Conservation (phyloP, 2,888 invertebrate genomes). For the Pogonocherus hispidulus region DNA sequence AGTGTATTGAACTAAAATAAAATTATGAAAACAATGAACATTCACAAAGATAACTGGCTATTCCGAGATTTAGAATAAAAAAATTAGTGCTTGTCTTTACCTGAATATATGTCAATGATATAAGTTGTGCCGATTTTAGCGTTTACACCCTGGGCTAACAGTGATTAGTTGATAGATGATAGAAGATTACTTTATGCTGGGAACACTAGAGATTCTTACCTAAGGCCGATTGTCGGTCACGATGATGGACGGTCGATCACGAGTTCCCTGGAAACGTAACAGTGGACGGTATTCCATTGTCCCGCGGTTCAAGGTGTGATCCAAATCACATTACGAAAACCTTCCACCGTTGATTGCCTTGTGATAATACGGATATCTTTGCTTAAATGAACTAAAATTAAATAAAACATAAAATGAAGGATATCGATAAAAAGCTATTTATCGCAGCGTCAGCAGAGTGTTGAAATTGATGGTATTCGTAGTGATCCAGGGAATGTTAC, state of each 20-base stretch:
- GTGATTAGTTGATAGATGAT: constrained; percentile 53
- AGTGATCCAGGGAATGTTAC: too few species aligned
- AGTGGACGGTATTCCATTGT: constrained; percentile 42
- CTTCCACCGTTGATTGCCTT: neutral
- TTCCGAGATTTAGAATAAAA: too few species aligned
- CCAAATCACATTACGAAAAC: constrained; percentile 6
- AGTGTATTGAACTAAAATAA: too few species aligned
- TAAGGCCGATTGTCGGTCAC: constrained; percentile 56
- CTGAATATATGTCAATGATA: too few species aligned
- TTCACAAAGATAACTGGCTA: too few species aligned
- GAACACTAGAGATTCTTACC: constrained; percentile 54
- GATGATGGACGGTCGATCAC: constrained; percentile 62
- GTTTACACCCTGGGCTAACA: constrained; percentile 17
- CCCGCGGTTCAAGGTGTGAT: constrained; percentile 15
- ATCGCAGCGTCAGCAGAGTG: too few species aligned
- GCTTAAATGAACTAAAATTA: too few species aligned
- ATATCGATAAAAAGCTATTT: too few species aligned
- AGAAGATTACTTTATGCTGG: constrained; percentile 56
- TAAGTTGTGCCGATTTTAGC: neutral
- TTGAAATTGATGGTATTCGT: too few species aligned
- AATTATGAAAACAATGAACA: too few species aligned
- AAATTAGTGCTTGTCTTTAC: too few species aligned
- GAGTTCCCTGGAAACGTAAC: constrained; percentile 53
- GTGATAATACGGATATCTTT: neutral
- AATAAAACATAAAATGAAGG: too few species aligned